Percentiles rank a stretch among this genome's conserved stretches.
phyloP scores from a whole-genome alignment of 1,140 invertebrate genomes.

The Brachionus rotundiformis region DNA sequence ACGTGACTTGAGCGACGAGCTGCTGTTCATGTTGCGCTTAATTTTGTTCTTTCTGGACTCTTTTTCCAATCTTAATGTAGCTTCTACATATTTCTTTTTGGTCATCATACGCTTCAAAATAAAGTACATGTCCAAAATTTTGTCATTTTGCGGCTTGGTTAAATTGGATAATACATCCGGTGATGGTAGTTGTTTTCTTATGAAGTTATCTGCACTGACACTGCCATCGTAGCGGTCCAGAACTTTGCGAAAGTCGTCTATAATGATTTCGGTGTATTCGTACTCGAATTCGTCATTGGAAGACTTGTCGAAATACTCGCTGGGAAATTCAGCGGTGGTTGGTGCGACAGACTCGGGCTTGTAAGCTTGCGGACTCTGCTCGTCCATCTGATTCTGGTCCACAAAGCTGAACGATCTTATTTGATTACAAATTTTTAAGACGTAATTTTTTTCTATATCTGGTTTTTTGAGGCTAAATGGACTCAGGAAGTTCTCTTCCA shows the following conservation, averaged over 20 bases:
- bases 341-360: not conserved
- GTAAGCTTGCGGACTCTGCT: no score
- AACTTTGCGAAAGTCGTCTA: slow-evolving; percentile 34
- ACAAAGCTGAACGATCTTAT: slow-evolving; percentile 12
- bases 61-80: slow-evolving; percentile 17
- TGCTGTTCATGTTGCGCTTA: slow-evolving; percentile 8
- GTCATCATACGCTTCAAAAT: slow-evolving; percentile 29
- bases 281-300: slow-evolving; percentile 33
- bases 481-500: not conserved
- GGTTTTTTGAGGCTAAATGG: not conserved
- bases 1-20: not conserved
- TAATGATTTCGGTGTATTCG: slow-evolving; percentile 31
- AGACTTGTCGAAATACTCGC: not conserved
- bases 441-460: not conserved
- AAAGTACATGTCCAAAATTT: not conserved
- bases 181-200: slow-evolving; percentile 6
- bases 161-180: not conserved
- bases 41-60: not conserved
- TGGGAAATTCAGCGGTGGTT: not conserved
- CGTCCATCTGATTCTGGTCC: not conserved
- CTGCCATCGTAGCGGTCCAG: slow-evolving; percentile 16
- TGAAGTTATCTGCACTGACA: slow-evolving; percentile 6
- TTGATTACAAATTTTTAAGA: slow-evolving; percentile 13
- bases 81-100: slow-evolving; percentile 43
- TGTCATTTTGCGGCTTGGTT: no score